Evolutionary conservation across 2,888 invertebrate genomes (phyloP), one percentile per base, ranked within the genome.

Genomic region (Xylota sylvarum): DNA sequence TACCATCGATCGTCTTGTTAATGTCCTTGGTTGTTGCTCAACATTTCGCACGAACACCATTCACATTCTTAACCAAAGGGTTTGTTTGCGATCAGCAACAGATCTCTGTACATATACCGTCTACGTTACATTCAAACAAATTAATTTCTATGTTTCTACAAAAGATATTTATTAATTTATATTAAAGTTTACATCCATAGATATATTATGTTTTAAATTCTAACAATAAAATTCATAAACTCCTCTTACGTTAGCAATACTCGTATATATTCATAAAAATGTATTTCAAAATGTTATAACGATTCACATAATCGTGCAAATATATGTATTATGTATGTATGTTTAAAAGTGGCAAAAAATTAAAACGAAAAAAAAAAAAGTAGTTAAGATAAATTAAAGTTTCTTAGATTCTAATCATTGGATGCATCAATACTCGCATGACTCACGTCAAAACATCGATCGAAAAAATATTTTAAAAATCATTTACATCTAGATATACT

Each of bases 361-460:
- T 23, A 6, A 32, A 9, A n/a, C n/a, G n/a, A n/a, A 43, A 30
- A 30, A 58, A 60, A 35, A 58, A 23, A 69, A 50, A 6, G 1
- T 23, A 23, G 23, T 50, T 77, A 50, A 60, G 27, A 65, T 77
- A 67, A 79, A 65, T 56, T 67, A 55, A 67, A 50, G 32, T 19
- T 30, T 23, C 62, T 84, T 74, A 64, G 40, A 62, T 46, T 69
- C 84, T 84, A 84, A 80, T 84, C 84, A 84, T 84, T 84, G 84
- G 84, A 84, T 80, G 55, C 55, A 69, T 79, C 56, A 64, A 79
- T 56, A 56, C 46, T 64, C 64, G 72, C 37, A 56, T 37, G 64
- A 48, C 55, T 62, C 62, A 48, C 19, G 46, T 30, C 40, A 48
- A 50, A 62, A 67, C 10, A 56, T 60, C 12, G 14, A 60, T 74